Evolutionary conservation across 2,113 vertebrate genomes (phyloP), one percentile per base, ranked within the genome.

Genomic region (Leuciscus idus): DNA sequence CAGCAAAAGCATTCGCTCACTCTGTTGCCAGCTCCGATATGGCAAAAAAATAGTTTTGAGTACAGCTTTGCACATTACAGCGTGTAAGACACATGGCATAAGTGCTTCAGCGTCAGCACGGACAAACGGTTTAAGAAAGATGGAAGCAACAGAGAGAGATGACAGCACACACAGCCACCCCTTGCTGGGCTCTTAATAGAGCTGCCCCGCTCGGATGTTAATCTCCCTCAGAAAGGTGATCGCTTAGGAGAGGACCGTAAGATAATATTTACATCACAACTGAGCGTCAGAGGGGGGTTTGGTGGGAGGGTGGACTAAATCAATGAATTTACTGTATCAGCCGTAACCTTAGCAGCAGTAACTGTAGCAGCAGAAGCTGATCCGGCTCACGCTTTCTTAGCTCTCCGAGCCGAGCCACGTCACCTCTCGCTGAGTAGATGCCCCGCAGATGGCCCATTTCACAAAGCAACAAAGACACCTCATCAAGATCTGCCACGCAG

Each of bases 191-290:
- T 81, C 83, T 85, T 89, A 43, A 89, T 90, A 91, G 76, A 90
- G 91, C 88, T 85, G 88, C 90, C 91, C 85, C 57, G 48, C 86
- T 86, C 83, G 75, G 90, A 93, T 85, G 90, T 91, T 94, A 93
- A 94, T 94, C 92, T 92, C 86, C 81, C 83, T 91, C 90, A 94
- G 93, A 93, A 93, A 93, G 91, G 90, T 92, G 89, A 90, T 91
- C 88, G 91, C 92, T 86, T 87, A 90, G 85, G 89, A 88, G 74
- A 85, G 85, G 81, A 88, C 77, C 89, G 88, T 88, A 91, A 92
- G 89, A 91, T 93, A 91, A 93, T 93, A 94, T 95, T 94, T 93
- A 94, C 91, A 94, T 91, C 91, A 92, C 91, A 93, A 93, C 91
- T 90, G 86, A 83, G 86, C 36, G 88, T 85, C 78, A 43, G 78